These are phyloP conservation scores for Varanus komodoensis DNA, from an alignment of 2,113 vertebrate genomes.

Conservation along the genomic window DNA sequence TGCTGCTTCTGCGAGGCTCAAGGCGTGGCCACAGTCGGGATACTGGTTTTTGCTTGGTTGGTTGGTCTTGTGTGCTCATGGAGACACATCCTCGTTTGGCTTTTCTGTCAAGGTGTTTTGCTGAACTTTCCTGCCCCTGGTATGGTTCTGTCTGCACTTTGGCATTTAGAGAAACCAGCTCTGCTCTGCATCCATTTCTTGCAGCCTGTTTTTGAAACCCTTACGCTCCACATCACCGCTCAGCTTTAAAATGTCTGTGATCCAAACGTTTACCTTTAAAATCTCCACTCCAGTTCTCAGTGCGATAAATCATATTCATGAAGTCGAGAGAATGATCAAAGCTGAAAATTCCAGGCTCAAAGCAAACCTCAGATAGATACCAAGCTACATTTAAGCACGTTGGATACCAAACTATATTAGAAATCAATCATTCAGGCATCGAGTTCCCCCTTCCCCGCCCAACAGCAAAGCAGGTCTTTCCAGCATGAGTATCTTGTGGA, in stretches of 20 bases:
- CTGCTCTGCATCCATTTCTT: neutral
- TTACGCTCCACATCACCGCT: neutral
- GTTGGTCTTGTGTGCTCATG: neutral
- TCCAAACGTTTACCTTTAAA: neutral
- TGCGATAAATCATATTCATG: neutral
- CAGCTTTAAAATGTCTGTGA: neutral
- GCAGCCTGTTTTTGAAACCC: neutral
- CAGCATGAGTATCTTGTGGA: conserved; percentile 16
- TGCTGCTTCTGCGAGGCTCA: neutral
- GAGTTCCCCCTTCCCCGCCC: neutral
- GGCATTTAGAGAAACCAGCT: neutral
- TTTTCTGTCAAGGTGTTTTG: neutral
- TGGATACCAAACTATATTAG: conserved; percentile 35
- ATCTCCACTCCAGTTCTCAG: neutral
- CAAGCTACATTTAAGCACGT: neutral
- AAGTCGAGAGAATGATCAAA: neutral
- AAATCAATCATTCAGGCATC: conserved; percentile 44
- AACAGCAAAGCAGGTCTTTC: conserved; percentile 22
- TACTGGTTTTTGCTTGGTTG: too few species aligned
- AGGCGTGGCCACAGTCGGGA: neutral
- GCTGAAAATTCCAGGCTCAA: neutral
- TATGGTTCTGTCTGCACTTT: neutral
- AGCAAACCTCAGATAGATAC: conserved; percentile 16
- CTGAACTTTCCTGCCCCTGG: neutral
- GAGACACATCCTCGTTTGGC: neutral